Evolutionary conservation across 2,113 vertebrate genomes (phyloP).

Genomic region (Takifugu bimaculatus): DNA sequence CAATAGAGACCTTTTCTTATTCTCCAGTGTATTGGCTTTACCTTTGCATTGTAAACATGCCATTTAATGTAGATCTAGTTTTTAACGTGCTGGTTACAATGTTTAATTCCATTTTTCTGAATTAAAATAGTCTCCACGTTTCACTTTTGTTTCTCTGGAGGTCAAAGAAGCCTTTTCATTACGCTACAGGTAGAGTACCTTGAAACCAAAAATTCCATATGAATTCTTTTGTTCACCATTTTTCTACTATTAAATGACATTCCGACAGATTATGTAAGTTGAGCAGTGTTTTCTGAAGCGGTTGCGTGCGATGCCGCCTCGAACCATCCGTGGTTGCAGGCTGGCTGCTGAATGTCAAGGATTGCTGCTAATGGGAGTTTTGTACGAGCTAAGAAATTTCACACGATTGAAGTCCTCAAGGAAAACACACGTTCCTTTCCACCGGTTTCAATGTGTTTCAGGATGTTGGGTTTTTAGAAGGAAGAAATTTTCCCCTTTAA

Average conservation of each 20-base stretch:
- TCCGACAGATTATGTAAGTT: constrained; percentile 8
- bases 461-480: no score
- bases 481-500: no score
- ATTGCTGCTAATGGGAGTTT: constrained; percentile 19
- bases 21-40: constrained; percentile 40
- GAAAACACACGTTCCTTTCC: constrained; percentile 2
- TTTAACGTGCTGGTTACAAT: constrained; percentile 15
- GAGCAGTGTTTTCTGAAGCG: constrained; percentile 25
- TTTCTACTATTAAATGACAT: background rate
- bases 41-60: constrained; percentile 40
- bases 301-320: constrained; percentile 37
- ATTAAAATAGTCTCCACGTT: constrained; percentile 28
- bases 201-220: constrained; percentile 9
- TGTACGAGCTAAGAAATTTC: background rate
- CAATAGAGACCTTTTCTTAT: constrained; percentile 35
- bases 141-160: constrained; percentile 16
- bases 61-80: constrained; percentile 14
- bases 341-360: constrained; percentile 22
- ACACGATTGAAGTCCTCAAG: constrained; percentile 2
- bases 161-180: background rate
- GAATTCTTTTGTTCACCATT: constrained; percentile 1
- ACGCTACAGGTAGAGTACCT: background rate
- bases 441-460: no score
- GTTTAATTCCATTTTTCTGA: constrained; percentile 17
- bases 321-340: constrained; percentile 58